These are phyloP conservation scores for Hydrozoanthus tunicans DNA, from an alignment of 64 coral and sea anemone genomes.

Conservation along the genomic window DNA sequence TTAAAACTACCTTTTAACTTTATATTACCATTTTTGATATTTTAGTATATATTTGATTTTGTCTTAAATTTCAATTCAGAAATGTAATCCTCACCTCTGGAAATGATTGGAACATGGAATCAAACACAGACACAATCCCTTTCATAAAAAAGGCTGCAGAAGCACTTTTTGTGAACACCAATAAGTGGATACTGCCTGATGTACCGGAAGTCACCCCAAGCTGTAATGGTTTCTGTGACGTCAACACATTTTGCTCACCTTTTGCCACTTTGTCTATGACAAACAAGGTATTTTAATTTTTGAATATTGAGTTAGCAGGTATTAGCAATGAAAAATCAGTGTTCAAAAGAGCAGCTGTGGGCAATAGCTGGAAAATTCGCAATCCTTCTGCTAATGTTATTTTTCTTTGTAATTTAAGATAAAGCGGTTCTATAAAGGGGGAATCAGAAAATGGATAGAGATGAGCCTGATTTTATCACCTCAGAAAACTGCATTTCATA, in stretches of 20 bases:
- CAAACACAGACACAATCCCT: slow-evolving; percentile 22
- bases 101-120: slow-evolving; percentile 11
- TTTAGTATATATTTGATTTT: not conserved
- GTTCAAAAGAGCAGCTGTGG: not conserved
- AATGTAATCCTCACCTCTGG: slow-evolving; percentile 6
- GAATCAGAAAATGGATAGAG: too few species aligned
- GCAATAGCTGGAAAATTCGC: not conserved
- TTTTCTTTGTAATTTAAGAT: too few species aligned
- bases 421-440: too few species aligned
- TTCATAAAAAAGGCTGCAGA: slow-evolving; percentile 17
- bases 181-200: slow-evolving; percentile 28
- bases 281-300: not conserved
- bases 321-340: not conserved
- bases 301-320: not conserved
- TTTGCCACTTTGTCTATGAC: slow-evolving; percentile 8
- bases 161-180: slow-evolving; percentile 21
- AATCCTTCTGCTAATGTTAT: too few species aligned
- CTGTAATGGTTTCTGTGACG: slow-evolving; percentile 14
- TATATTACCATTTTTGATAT: too few species aligned
- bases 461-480: too few species aligned
- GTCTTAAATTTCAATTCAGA: not conserved
- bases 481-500: too few species aligned
- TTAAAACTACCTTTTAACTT: too few species aligned
- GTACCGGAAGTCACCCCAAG: slow-evolving; percentile 19
- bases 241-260: slow-evolving; percentile 6